Conservation (phyloP, 2,888 invertebrate species). For the Boloria euphrosyne region DNA sequence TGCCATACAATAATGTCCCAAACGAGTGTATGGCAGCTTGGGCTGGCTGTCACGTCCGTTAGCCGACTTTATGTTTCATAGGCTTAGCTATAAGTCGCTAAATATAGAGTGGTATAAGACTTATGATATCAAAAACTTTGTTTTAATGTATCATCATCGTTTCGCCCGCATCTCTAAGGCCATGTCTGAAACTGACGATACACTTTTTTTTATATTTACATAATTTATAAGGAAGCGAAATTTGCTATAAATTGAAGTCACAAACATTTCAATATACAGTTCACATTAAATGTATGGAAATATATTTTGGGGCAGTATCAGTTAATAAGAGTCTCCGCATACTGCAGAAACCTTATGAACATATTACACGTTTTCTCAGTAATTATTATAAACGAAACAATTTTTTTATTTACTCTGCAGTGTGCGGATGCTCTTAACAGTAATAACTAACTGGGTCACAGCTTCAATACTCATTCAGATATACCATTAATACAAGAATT, state of each 20-base stretch:
- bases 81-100: slow-evolving; percentile 16
- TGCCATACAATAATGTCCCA: too few species aligned
- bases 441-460: slow-evolving; percentile 2
- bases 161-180: slow-evolving; percentile 1
- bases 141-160: not conserved
- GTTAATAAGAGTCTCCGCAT: not conserved
- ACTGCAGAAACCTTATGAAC: too few species aligned
- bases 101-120: slow-evolving; percentile 5
- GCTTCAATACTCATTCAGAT: slow-evolving; percentile 2
- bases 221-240: slow-evolving; percentile 1
- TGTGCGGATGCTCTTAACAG: not conserved
- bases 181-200: slow-evolving; percentile 7
- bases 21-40: too few species aligned
- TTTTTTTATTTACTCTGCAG: too few species aligned
- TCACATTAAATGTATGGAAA: slow-evolving; percentile 2
- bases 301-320: slow-evolving; percentile 16
- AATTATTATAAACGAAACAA: too few species aligned
- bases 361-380: not conserved
- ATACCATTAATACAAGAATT: slow-evolving; percentile 10
- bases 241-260: not conserved
- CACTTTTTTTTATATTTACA: slow-evolving; percentile 5
- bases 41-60: too few species aligned
- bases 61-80: too few species aligned
- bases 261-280: slow-evolving; percentile 8
- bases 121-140: too few species aligned